Base-by-base conservation (phyloP, 1,140 invertebrate genomes). In the Nasonia vitripennis region DNA sequence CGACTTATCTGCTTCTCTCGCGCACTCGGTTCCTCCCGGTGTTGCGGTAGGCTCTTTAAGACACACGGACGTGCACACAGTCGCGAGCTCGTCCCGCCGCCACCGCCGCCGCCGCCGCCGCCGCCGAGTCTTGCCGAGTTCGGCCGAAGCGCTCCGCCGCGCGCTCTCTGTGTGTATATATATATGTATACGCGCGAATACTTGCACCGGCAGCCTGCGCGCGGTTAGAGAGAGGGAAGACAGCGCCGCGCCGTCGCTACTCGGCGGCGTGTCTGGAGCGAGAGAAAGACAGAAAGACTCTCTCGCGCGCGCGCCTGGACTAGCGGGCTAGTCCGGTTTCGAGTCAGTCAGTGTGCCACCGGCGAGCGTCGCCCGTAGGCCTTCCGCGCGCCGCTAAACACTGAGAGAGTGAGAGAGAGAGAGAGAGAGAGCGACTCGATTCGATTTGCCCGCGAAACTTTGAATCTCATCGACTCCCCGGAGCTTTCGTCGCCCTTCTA, bases 281-380 rank as follows among this genome's bases (percentile, higher is more conserved):
- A n/a, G 68, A 80, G 89, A 88, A 89, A 87, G 89, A 87, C 88
- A 87, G 88, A 87, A 84, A 87, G 88, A 89, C 88, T 86, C 87
- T 90, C 74, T 89, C 88, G 88, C 88, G 89, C 89, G 89, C 90
- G 88, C 90, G 90, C 87, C 89, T 90, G 89, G 91, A 92, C 90
- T 93, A 93, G 92, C 92, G 92, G 91, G 89, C 91, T 91, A 92
- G 89, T 89, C 91, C 89, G 91, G 90, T 90, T 91, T 89, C 90
- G 92, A 93, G 90, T 93, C 92, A 93, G 92, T 93, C 92, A 93
- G 92, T 93, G 92, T 93, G 92, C 92, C 92, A 93, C 91, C 92
- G 92, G 92, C 89, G 83, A 89, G 85, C 89, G 89, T 88, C 87
- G 88, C 88, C 82, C 88, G 87, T 86, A 90, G 87, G 87, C 87